Conservation (phyloP, 2,888 invertebrate genomes). For the Litoditis marina region DNA sequence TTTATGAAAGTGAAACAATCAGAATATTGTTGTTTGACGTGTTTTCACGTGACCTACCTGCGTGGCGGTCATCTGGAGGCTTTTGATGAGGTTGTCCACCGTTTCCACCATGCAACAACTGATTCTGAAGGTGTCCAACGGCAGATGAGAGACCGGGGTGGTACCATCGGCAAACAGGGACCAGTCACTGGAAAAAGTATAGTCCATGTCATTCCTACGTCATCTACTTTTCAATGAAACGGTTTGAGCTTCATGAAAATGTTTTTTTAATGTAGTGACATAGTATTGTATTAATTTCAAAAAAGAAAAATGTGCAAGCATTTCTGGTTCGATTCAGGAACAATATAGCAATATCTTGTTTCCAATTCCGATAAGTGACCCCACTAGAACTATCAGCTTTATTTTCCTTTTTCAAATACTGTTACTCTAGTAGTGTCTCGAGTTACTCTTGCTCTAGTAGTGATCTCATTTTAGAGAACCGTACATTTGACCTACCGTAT, state of each 20-base stretch:
- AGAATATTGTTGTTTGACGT: no score
- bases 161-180: constrained; percentile 36
- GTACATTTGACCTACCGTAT: constrained; percentile 20
- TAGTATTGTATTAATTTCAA: no score
- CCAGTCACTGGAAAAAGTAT: constrained; percentile 33
- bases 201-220: not conserved
- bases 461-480: no score
- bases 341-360: no score
- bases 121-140: constrained; percentile 38
- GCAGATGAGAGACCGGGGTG: constrained; percentile 34
- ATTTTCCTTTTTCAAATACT: no score
- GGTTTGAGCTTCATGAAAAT: not conserved
- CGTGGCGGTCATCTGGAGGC: constrained; percentile 24
- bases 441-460: no score
- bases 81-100: constrained; percentile 32
- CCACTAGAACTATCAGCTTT: no score
- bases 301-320: no score
- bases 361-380: no score
- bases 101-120: constrained; percentile 40
- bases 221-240: not conserved
- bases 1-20: no score
- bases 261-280: not conserved
- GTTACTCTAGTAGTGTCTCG: no score
- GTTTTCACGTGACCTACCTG: constrained; percentile 6
- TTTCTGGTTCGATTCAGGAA: no score